A percentile compares a stretch with the other conserved stretches of the same genome.
phyloP scores from a whole-genome alignment of 2,888 invertebrate genomes.

The Oscheius sp. region DNA sequence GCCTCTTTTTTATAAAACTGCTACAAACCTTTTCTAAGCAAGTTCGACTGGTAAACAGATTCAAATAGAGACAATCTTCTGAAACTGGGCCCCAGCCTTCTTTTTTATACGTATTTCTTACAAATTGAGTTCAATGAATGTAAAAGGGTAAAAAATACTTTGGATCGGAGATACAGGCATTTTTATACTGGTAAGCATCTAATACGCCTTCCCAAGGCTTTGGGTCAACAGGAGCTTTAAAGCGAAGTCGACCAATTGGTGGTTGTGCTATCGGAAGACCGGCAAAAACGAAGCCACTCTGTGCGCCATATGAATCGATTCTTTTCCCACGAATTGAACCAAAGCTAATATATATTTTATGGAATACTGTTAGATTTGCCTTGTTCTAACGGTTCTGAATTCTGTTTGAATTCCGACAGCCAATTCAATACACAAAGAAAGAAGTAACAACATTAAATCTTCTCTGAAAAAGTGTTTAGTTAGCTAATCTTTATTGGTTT shows the following conservation, averaged over 20 bases:
- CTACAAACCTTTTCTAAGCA: conserved; percentile 30
- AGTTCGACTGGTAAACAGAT: conserved; percentile 29
- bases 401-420: no score
- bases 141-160: conserved; percentile 8
- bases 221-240: conserved; percentile 2
- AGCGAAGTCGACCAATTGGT: conserved; percentile 31
- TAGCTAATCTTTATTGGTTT: no score
- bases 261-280: conserved; percentile 36
- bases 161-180: conserved; percentile 42
- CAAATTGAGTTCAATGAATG: not conserved
- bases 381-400: not conserved
- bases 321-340: conserved; percentile 12
- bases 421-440: no score
- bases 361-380: not conserved
- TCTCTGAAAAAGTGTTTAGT: no score
- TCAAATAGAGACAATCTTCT: conserved; percentile 38
- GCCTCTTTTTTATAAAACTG: not conserved
- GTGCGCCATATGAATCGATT: conserved; percentile 28
- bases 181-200: conserved; percentile 39
- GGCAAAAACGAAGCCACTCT: conserved; percentile 32
- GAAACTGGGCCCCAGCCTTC: conserved; percentile 27
- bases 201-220: conserved; percentile 32
- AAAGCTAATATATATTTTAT: conserved; percentile 11
- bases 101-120: conserved; percentile 31
- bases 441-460: no score